Base-by-base conservation (phyloP, 2,113 vertebrate species). In the Ammodramus savannarum region DNA sequence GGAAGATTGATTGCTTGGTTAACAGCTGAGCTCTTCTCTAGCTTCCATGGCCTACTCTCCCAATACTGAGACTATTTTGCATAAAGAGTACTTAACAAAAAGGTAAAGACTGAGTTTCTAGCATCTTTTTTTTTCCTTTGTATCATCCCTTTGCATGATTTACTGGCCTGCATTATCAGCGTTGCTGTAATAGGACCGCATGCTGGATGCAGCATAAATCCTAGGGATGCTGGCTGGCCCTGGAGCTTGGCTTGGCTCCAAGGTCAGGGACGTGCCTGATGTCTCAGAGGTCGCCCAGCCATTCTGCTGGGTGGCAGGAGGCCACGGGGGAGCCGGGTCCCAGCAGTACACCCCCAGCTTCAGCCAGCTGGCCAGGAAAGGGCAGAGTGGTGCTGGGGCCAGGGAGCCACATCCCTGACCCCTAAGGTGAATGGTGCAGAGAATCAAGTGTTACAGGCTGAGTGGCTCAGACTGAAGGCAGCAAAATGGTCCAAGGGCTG, bases 371-470 rank as follows among this genome's bases (percentile, higher is more conserved):
- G 29, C 49, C 0, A 0, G 34, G 39, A 20, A 77, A 38, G 29
- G 46, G 29, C 46, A 29, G 43, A 51, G 25, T 52, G 68, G 55
- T 23, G 2, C 29, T 29, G 46, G 5, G 27, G 44, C 43, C 58
- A 5, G 49, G 1, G 1, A 71, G 31, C 34, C 41, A 2, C 49
- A 34, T 80, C 23, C 11, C 11, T 51, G 8, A 31, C 16, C 32
- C 9, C 1, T 22, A 9, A 71, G 7, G 46, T 16, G 73, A 26
- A 13, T 0, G 2, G 31, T 0, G 0, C 43, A 6, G 54, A 27
- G 38, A 38, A 32, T 22, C 5, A 3, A 23, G 38, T 52, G 48
- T 27, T 61, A 2, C 20, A 25, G 0, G 0, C 11, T 16, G 32
- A 29, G 43, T 31, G n/a, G 4, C 8, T 59, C 26, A 22, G 22